Conservation (phyloP, 2,113 vertebrate genomes). For the Shinisaurus crocodilurus region DNA sequence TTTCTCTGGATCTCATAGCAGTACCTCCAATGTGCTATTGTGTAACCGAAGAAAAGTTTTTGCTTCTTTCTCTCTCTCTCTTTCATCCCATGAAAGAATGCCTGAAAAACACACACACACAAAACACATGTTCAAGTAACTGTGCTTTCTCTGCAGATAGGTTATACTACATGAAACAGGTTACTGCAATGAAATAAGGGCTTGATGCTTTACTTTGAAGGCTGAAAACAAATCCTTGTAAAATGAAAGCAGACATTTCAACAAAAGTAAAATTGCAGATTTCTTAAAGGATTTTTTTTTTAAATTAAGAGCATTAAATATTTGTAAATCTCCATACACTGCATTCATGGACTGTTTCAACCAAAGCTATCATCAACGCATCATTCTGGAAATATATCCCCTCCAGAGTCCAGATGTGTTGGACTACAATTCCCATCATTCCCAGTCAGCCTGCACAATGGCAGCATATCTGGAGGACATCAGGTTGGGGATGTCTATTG, state of each 20-base stretch:
- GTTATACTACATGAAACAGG: neutral
- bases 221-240: neutral
- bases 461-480: too few relatives aligned
- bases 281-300: neutral
- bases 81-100: constrained; percentile 18
- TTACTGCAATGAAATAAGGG: too few relatives aligned
- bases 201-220: neutral
- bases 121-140: neutral
- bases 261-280: too few relatives aligned
- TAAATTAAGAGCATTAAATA: neutral
- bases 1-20: constrained; percentile 20
- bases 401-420: neutral
- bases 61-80: neutral
- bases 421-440: neutral
- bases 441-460: too few relatives aligned
- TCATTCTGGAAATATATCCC: neutral
- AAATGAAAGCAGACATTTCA: neutral
- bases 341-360: neutral
- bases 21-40: neutral
- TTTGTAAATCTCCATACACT: neutral
- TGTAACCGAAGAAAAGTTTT: neutral
- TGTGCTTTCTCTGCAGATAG: neutral
- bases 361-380: neutral
- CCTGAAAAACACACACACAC: neutral
- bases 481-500: too few relatives aligned